Evolutionary conservation across 2,113 vertebrate species (phyloP).

Genomic region (Hydrolagus affinis): DNA sequence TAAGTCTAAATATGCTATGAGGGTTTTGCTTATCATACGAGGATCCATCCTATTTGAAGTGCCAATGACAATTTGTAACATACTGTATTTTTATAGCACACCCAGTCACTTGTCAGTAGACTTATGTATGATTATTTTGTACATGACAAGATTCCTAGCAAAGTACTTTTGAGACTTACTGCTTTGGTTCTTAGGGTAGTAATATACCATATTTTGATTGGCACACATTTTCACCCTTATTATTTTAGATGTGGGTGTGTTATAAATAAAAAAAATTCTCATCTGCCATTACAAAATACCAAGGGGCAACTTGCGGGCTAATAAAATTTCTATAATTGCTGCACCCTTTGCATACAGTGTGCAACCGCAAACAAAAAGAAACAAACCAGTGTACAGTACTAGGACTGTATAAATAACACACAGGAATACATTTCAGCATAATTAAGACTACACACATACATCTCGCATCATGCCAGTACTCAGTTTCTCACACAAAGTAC

Average conservation of each 20-base stretch:
- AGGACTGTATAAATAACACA: conserved; percentile 85
- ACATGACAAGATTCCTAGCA: background rate
- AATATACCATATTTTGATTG: conserved; percentile 5
- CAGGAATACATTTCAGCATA: conserved; percentile 76
- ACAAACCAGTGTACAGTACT: conserved; percentile 81
- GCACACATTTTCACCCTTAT: background rate
- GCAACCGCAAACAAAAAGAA: conserved; percentile 67
- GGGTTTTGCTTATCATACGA: conserved; percentile 2
- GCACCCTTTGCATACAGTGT: conserved; percentile 65
- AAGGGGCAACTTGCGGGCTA: conserved; percentile 25
- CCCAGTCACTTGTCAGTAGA: background rate
- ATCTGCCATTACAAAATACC: conserved; percentile 22
- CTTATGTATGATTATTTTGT: background rate
- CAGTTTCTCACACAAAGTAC: conserved; percentile 54
- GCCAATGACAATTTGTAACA: conserved; percentile 12
- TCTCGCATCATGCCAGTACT: conserved; percentile 71
- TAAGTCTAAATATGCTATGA: background rate
- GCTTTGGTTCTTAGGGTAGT: conserved; percentile 20
- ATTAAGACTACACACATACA: conserved; percentile 68
- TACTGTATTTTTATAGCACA: conserved; percentile 15
- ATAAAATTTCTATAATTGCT: conserved; percentile 56
- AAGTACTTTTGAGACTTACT: background rate
- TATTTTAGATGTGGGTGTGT: conserved; percentile 10
- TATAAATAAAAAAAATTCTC: conserved; percentile 6
- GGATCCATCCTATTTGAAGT: conserved; percentile 6